Evolutionary conservation across 92 coral and sea anemone genomes (phyloP), one percentile per base, ranked within the genome.

Genomic region (Zoanthus solanderi): DNA sequence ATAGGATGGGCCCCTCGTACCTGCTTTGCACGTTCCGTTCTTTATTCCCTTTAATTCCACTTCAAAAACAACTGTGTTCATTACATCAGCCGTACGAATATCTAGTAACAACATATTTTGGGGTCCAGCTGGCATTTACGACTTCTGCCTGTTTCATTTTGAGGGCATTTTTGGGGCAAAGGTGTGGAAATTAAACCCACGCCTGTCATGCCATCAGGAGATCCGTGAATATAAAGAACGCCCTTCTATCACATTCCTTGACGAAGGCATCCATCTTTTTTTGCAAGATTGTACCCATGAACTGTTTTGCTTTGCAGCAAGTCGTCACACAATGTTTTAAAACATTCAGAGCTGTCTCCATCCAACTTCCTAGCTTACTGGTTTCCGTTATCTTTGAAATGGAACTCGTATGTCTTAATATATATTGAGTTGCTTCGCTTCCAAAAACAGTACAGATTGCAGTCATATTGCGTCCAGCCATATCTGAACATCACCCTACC

Each of bases 401-500:
- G 94, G 74, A 93, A 93, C 76, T 93, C 92, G 66, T 93, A 93
- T 2, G 90, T 50, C 31, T 91, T 89, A 6, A 91, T 86, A 15
- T 86, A 15, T 71, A 11, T 14, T 4, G 56, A 4, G 48, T 28
- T 16, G 86, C 91, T 7, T 57, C 81, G 58, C 84, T 60, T 31
- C 94, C 92, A 80, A 90, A 93, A 9, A 85, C 93, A 71, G 57
- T 87, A 29, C 89, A 77, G 75, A 66, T 88, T 91, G 17, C 83
- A 30, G 61, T 17, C 15, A 56, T 56, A 9, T 56, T 56, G 61
- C 15, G 17, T 56, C 61, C n/a, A 56, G 61, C 61, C 61, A 56
- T 56, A 56, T 56, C 61, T 56, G n/a, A 56, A 56, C 61, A 56
- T 17, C 61, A 56, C 61, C 61, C 61, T 56, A 56, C 16, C n/a